Conservation (phyloP, 2,113 vertebrate species). For the Gavialis gangeticus region DNA sequence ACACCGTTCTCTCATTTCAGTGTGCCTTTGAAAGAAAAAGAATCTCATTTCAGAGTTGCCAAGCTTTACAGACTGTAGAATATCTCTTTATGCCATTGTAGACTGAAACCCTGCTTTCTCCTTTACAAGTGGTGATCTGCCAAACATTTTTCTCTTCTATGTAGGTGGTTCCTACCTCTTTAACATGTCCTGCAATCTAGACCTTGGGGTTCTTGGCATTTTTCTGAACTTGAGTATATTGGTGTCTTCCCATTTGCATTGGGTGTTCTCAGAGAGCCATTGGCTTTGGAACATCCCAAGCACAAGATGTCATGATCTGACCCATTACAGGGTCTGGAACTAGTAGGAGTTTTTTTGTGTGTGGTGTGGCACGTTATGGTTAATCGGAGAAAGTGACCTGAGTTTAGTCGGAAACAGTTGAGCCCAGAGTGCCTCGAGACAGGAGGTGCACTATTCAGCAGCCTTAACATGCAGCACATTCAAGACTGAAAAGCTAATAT, state of each 20-base stretch:
- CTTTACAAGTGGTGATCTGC: background rate
- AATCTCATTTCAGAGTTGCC: background rate
- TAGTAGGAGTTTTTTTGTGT: background rate
- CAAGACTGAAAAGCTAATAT: background rate
- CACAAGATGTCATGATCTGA: background rate
- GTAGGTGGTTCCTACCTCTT: background rate
- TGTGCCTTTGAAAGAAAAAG: background rate
- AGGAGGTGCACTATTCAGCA: background rate
- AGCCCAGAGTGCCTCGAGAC: background rate
- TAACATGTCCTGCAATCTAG: background rate
- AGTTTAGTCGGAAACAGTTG: background rate
- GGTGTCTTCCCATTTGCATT: background rate
- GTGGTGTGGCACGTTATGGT: background rate
- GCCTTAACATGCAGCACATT: background rate
- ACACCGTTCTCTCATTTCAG: background rate
- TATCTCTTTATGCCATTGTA: no score
- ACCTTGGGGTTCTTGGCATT: background rate
- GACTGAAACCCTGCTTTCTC: background rate
- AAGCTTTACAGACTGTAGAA: background rate
- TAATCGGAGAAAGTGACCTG: background rate
- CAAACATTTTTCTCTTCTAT: background rate
- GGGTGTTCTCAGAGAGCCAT: no score
- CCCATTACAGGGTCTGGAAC: background rate
- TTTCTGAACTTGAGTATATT: background rate
- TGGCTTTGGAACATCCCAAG: no score